Conservation (phyloP, 2,797 vertebrate species). For the Peromyscus melanophrys region DNA sequence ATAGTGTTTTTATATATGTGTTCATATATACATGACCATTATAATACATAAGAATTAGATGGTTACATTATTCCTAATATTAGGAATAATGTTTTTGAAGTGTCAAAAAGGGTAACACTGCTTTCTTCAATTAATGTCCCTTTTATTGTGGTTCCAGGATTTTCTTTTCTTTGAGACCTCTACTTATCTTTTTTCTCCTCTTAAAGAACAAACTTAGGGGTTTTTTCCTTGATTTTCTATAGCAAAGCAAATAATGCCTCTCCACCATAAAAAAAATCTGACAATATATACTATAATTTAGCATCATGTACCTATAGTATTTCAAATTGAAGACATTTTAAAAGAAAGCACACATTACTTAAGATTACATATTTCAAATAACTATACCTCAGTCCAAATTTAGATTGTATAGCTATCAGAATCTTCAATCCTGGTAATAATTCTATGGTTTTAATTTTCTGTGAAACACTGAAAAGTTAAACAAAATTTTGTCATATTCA, state of each 20-base stretch:
- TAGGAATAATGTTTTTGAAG: slow-evolving; percentile 78
- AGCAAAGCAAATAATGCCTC: slow-evolving; percentile 69
- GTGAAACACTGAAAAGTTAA: slow-evolving; percentile 52
- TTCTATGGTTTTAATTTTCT: slow-evolving; percentile 56
- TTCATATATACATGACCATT: slow-evolving; percentile 59
- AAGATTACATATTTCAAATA: slow-evolving; percentile 51
- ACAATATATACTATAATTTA: slow-evolving; percentile 54
- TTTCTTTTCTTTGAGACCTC: slow-evolving; percentile 50
- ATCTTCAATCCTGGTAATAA: slow-evolving; percentile 38
- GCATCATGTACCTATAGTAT: slow-evolving; percentile 38
- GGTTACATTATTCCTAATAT: slow-evolving; percentile 57
- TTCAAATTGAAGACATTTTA: slow-evolving; percentile 53
- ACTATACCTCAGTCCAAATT: slow-evolving; percentile 56
- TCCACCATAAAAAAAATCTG: slow-evolving; percentile 27
- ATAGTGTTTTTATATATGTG: slow-evolving; percentile 78
- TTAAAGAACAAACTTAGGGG: not conserved
- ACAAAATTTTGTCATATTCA: slow-evolving; percentile 52
- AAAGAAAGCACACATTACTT: slow-evolving; percentile 17
- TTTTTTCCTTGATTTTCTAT: slow-evolving; percentile 49
- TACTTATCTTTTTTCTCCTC: slow-evolving; percentile 56
- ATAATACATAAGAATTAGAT: slow-evolving; percentile 57
- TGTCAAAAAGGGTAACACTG: slow-evolving; percentile 70
- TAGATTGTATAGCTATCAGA: slow-evolving; percentile 42
- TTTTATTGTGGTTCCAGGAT: slow-evolving; percentile 69
- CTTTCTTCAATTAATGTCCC: slow-evolving; percentile 66